Conservation (phyloP, 2,797 vertebrate genomes). For the Jordanella pulchra region DNA sequence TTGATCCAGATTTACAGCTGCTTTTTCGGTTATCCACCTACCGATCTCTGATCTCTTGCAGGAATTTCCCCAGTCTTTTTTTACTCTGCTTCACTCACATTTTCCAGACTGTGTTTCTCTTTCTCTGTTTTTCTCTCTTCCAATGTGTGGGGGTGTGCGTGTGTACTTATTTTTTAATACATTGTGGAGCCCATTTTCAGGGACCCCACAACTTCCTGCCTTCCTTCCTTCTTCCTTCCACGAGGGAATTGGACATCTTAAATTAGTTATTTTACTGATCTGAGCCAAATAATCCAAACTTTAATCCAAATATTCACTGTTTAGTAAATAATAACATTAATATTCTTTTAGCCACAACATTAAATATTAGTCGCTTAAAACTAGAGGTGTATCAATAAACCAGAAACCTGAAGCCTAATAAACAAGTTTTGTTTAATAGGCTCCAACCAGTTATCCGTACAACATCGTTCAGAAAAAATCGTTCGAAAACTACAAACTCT, state of each 20-base stretch:
- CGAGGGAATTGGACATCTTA: conserved; percentile 15
- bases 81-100: conserved; percentile 7
- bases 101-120: background rate
- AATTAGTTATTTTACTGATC: conserved; percentile 4
- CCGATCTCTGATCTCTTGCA: conserved; percentile 25
- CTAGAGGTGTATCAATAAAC: background rate
- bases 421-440: background rate
- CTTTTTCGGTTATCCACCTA: conserved; percentile 18
- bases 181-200: too few relatives aligned
- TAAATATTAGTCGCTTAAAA: background rate
- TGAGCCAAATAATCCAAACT: background rate
- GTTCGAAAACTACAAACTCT: background rate
- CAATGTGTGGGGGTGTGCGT: background rate
- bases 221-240: too few relatives aligned
- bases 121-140: background rate
- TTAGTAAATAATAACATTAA: background rate
- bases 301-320: background rate
- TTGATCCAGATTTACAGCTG: conserved; percentile 1
- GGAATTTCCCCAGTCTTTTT: background rate
- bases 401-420: background rate
- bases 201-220: too few relatives aligned
- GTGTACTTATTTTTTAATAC: background rate
- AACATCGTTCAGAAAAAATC: background rate
- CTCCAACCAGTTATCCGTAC: background rate
- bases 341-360: background rate